These are phyloP conservation scores for Hypocryptadius cinnamomeus DNA, from an alignment of 2,113 vertebrate species.

Conservation along the genomic window DNA sequence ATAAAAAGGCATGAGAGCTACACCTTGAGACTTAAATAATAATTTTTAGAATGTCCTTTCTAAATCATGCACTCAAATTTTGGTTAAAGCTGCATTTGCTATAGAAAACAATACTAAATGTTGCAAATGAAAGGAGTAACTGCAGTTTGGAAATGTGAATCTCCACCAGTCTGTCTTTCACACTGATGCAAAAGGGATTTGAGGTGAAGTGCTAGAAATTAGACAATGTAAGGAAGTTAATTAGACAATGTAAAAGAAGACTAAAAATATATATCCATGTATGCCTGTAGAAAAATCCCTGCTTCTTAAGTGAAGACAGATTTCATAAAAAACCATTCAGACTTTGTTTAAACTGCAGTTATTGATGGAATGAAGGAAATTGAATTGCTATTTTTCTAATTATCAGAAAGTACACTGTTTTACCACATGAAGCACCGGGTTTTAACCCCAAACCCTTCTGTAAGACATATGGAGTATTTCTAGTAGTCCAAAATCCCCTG, in stretches of 20 bases:
- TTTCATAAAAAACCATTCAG: not conserved
- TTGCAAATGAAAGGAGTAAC: not conserved
- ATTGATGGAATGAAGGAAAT: conserved; percentile 17
- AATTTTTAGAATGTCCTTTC: not conserved
- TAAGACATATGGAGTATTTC: conserved; percentile 15
- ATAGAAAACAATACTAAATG: not conserved
- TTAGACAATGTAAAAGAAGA: not conserved
- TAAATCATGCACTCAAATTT: not conserved
- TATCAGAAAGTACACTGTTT: not conserved
- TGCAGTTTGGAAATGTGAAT: not conserved
- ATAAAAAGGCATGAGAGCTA: not conserved
- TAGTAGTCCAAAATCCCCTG: conserved; percentile 6
- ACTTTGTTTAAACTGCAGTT: not conserved
- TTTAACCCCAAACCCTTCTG: conserved; percentile 18
- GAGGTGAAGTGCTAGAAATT: not conserved
- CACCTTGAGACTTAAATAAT: not conserved
- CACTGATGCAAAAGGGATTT: not conserved
- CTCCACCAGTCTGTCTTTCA: not conserved
- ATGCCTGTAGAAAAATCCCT: conserved; percentile 52
- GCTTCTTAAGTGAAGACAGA: conserved; percentile 21
- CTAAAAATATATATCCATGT: not conserved
- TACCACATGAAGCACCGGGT: conserved; percentile 37
- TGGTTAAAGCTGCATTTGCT: conserved; percentile 45
- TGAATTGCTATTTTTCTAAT: not conserved
- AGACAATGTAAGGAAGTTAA: not conserved